These are phyloP conservation scores for Drosophila pseudoananassae DNA, from an alignment of 1,140 invertebrate species.

Conservation along the genomic window DNA sequence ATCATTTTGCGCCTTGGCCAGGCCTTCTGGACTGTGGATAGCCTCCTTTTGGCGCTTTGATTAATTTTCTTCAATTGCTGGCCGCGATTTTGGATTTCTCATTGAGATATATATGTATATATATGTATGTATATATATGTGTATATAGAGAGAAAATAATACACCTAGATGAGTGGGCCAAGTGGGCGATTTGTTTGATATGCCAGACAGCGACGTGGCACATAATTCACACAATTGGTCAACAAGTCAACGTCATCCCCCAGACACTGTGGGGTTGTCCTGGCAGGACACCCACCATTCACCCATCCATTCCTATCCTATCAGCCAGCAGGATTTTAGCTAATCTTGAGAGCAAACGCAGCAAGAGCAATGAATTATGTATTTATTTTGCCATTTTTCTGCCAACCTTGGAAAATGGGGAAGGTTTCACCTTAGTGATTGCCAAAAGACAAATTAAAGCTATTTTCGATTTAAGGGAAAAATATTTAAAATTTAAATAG, in stretches of 20 bases:
- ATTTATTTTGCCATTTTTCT: conserved; percentile 30
- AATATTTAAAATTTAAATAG: too few relatives aligned
- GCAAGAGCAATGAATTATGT: conserved; percentile 32
- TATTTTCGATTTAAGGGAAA: neutral
- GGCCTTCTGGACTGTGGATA: neutral
- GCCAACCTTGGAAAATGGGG: neutral
- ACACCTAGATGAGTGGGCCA: neutral
- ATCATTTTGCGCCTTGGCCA: conserved; percentile 57
- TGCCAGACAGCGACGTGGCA: conserved; percentile 53
- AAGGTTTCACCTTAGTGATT: neutral
- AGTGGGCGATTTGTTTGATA: conserved; percentile 46
- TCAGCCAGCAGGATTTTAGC: neutral
- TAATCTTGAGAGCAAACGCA: conserved; percentile 21
- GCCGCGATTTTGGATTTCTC: conserved; percentile 29
- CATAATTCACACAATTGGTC: conserved; percentile 72
- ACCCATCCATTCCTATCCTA: neutral
- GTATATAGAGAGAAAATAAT: neutral
- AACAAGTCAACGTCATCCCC: conserved; percentile 36
- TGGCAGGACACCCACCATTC: conserved; percentile 7
- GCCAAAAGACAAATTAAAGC: neutral
- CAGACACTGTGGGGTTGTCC: neutral
- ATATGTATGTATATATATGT: neutral
- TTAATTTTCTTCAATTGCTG: conserved; percentile 78
- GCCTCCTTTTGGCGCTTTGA: conserved; percentile 57
- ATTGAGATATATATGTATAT: neutral